These are phyloP conservation scores for Streptopelia turtur DNA, from an alignment of 2,797 vertebrate genomes.

Conservation along the genomic window DNA sequence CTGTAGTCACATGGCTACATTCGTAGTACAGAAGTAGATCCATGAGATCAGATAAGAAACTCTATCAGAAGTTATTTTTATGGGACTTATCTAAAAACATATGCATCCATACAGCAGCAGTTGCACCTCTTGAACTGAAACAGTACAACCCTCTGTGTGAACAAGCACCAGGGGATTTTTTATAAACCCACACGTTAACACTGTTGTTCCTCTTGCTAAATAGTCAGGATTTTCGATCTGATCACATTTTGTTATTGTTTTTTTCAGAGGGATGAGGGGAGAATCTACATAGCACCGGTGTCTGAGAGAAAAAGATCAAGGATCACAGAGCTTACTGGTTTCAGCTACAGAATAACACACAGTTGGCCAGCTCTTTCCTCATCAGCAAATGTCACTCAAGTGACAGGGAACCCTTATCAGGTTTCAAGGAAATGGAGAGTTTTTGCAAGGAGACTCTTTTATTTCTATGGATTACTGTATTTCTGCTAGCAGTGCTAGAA, in stretches of 20 bases:
- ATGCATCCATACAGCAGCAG: neutral
- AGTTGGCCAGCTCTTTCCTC: neutral
- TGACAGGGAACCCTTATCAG: neutral
- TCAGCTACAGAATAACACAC: neutral
- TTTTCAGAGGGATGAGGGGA: neutral
- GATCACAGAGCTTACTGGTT: neutral
- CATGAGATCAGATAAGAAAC: neutral
- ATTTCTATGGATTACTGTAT: neutral
- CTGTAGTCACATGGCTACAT: neutral
- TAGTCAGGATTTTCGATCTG: neutral
- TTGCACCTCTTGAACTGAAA: neutral
- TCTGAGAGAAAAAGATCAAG: neutral
- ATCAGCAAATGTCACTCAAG: neutral
- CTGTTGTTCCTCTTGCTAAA: neutral
- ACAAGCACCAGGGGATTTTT: neutral
- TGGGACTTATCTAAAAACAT: neutral
- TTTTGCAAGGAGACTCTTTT: neutral
- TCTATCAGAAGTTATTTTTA: conserved; percentile 1
- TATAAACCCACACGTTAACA: neutral
- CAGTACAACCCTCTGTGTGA: neutral
- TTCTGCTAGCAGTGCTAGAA: conserved; percentile 30
- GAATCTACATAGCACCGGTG: neutral
- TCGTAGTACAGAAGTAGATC: neutral
- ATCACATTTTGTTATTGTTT: neutral
- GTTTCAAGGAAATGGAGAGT: neutral